These are phyloP conservation scores for Bolinopsis microptera DNA, from an alignment of 37 sponge, comb jelly and placozoan genomes.

Conservation along the genomic window DNA sequence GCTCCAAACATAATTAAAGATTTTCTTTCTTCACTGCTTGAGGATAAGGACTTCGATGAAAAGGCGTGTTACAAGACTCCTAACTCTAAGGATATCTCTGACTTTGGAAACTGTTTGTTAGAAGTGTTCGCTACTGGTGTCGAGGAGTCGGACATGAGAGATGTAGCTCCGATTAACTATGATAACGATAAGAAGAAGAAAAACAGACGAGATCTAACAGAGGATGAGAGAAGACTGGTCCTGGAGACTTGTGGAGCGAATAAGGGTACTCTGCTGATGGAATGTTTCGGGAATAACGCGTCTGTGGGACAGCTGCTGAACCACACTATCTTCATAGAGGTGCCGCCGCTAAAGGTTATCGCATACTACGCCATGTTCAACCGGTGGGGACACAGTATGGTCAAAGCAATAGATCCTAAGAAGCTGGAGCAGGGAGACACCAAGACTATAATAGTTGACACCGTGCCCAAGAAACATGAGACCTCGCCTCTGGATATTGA, in stretches of 20 bases:
- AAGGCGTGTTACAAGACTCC: constrained; percentile 63
- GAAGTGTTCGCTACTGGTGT: constrained; percentile 55
- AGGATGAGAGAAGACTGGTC: background rate
- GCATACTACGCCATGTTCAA: constrained; percentile 40
- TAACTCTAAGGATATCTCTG: constrained; percentile 31
- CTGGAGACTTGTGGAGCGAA: background rate
- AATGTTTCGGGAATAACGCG: background rate
- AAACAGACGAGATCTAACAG: constrained; percentile 41
- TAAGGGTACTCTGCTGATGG: background rate
- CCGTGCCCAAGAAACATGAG: constrained; percentile 34
- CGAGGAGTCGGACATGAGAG: background rate
- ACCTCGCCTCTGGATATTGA: constrained; percentile 14
- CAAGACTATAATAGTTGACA: background rate
- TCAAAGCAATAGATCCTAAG: background rate
- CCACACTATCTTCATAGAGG: constrained; percentile 27
- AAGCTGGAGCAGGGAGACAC: background rate
- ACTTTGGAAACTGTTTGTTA: constrained; percentile 49
- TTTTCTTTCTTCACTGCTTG: constrained; percentile 16
- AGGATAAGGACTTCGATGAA: constrained; percentile 50
- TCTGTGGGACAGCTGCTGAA: constrained; percentile 2
- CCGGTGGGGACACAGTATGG: background rate
- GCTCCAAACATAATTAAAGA: constrained; percentile 64
- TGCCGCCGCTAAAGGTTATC: constrained; percentile 36
- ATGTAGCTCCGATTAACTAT: background rate
- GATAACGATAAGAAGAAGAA: constrained; percentile 2